These are phyloP conservation scores for Therioaphis trifolii DNA, from an alignment of 2,888 invertebrate genomes.

Conservation along the genomic window DNA sequence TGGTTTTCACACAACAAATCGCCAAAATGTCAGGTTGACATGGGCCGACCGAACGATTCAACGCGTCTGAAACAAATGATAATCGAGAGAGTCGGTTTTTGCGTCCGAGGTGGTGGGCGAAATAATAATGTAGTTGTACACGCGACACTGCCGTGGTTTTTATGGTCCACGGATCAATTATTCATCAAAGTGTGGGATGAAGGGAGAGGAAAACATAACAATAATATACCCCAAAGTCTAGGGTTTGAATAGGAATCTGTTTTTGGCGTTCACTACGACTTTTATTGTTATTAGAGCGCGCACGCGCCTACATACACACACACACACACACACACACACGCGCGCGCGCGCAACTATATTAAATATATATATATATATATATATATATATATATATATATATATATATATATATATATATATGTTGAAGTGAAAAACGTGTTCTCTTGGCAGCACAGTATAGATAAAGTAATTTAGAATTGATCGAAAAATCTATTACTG, in stretches of 20 bases:
- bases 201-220: not conserved
- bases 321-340: not conserved
- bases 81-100: no score
- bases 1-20: no score
- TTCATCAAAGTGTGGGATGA: not conserved
- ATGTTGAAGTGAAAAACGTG: no score
- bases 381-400: no score
- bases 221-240: no score
- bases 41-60: no score
- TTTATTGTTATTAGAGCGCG: not conserved
- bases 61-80: no score
- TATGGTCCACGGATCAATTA: not conserved
- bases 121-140: not conserved
- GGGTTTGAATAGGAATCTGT: not conserved
- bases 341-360: not conserved
- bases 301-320: not conserved
- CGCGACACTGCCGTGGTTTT: not conserved
- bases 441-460: no score
- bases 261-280: slow-evolving; percentile 14
- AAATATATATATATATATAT: no score
- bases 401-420: no score
- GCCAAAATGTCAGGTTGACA: no score
- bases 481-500: not conserved
- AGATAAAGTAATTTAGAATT: not conserved
- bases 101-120: no score